Percentiles rank a stretch among this genome's conserved stretches.
Conservation (phyloP, 1,140 invertebrate genomes). For the Apis mellifera region DNA sequence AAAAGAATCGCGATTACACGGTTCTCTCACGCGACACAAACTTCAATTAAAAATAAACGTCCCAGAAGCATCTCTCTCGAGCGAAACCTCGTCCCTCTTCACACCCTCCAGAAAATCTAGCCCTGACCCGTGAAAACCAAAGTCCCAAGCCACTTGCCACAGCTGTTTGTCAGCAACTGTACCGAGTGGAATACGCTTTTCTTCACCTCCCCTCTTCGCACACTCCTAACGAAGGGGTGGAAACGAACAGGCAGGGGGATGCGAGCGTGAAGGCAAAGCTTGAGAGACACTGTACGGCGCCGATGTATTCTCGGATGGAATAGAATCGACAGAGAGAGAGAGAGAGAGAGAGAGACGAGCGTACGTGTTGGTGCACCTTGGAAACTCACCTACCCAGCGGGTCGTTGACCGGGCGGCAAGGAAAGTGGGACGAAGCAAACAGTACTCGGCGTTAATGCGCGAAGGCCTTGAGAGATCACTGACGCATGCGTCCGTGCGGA, state of each 20-base stretch:
- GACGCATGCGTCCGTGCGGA: slow-evolving; percentile 61
- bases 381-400: slow-evolving; percentile 74
- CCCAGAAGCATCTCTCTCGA: neutral
- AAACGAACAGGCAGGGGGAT: neutral
- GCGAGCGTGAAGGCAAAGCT: neutral
- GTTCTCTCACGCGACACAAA: too few relatives aligned
- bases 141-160: neutral
- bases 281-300: slow-evolving; percentile 17
- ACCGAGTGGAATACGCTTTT: neutral
- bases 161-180: neutral
- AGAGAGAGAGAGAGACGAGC: neutral
- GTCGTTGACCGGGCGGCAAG: slow-evolving; percentile 79
- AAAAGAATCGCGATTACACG: too few relatives aligned
- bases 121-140: slow-evolving; percentile 1
- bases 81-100: neutral
- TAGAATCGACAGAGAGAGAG: slow-evolving; percentile 33
- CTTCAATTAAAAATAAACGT: neutral
- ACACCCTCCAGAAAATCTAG: neutral
- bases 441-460: slow-evolving; percentile 69
- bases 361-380: slow-evolving; percentile 75
- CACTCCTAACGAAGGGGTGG: too few relatives aligned
- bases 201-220: neutral
- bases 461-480: slow-evolving; percentile 71
- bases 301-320: slow-evolving; percentile 46
- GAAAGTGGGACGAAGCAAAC: slow-evolving; percentile 80